Evolutionary conservation across 2,888 invertebrate species (phyloP).

Genomic region (Bombylius discolor): DNA sequence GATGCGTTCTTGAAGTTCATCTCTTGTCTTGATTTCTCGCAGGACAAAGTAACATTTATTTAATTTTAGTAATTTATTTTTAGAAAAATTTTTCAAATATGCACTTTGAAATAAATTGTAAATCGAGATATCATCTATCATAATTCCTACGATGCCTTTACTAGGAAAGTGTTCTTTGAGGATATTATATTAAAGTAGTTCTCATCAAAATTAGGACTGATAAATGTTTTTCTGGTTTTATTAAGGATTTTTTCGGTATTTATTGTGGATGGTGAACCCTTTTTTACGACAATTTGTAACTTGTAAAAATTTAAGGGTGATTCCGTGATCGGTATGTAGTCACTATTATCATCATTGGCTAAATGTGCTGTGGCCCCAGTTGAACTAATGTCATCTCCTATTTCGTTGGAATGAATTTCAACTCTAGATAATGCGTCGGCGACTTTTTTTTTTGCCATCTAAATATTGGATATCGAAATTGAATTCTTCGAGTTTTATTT

Average conservation of each 20-base stretch:
- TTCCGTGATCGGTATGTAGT: constrained; percentile 12
- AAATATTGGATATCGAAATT: neutral
- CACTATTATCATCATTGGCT: constrained; percentile 8
- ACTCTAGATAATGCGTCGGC: constrained; percentile 7
- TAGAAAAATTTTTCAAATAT: no score
- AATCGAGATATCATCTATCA: neutral
- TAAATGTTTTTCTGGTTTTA: constrained; percentile 1
- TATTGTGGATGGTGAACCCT: neutral
- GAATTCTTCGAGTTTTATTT: constrained; percentile 7
- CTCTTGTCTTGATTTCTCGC: neutral
- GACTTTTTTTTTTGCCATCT: neutral
- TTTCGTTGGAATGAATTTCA: neutral
- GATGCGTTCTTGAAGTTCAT: neutral
- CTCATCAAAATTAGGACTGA: neutral
- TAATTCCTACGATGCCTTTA: constrained; percentile 4
- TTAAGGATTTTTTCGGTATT: neutral
- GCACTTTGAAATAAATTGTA: neutral
- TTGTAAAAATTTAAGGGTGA: constrained; percentile 1
- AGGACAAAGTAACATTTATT: neutral
- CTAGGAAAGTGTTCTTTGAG: constrained; percentile 1
- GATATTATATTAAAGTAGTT: constrained; percentile 1
- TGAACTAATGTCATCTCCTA: constrained; percentile 1
- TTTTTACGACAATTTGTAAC: neutral
- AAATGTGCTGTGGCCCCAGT: constrained; percentile 11
- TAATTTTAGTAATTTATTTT: no score